phyloP scores from a whole-genome alignment of 2,113 vertebrate species.

The Gambusia holbrooki region DNA sequence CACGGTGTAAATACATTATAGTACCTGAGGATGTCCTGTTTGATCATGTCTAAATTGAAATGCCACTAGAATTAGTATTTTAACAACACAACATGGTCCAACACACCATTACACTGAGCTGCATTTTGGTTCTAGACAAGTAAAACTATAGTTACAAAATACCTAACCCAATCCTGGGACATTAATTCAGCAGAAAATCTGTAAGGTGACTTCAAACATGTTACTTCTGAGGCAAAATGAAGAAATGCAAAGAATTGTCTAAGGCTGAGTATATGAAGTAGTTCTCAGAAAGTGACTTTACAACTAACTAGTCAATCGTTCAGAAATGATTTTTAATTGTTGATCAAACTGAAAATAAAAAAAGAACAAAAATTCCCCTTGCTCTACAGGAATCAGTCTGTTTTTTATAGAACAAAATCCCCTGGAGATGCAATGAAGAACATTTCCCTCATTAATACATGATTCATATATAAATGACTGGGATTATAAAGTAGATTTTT shows the following conservation, averaged over 20 bases:
- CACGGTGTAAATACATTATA: background rate
- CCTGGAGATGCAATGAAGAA: conserved; percentile 19
- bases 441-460: conserved; percentile 26
- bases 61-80: no score
- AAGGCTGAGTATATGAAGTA: no score
- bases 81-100: no score
- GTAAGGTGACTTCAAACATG: no score
- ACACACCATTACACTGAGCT: background rate
- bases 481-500: conserved; percentile 51
- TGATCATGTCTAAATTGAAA: background rate
- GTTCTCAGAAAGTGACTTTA: no score
- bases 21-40: background rate
- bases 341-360: conserved; percentile 6
- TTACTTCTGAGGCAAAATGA: no score
- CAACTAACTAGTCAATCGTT: no score
- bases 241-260: no score
- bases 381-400: conserved; percentile 1
- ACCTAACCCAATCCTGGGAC: background rate
- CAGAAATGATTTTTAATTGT: background rate
- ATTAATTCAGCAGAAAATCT: background rate
- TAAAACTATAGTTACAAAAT: background rate
- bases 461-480: conserved; percentile 49
- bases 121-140: background rate
- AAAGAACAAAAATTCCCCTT: background rate
- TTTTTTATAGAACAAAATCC: background rate